Evolutionary conservation across 2,888 invertebrate species (phyloP), one percentile per base, ranked within the genome.

Genomic region (Poecilus cupreus): DNA sequence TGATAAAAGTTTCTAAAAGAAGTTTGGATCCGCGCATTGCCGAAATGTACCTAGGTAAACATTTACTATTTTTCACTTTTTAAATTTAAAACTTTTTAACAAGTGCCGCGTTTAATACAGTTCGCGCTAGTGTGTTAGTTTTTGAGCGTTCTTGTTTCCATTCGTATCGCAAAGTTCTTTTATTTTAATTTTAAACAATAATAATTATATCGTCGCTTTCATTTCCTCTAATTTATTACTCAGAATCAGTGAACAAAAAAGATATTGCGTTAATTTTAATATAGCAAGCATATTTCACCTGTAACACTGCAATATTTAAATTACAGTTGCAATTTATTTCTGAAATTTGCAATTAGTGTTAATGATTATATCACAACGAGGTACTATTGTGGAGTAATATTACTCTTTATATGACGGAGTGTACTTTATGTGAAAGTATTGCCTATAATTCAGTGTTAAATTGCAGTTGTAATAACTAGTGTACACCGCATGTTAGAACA

Each of bases 1-100:
- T 78, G 64, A 68, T 68, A 78, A 78, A 77, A 68, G 64, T 78
- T 78, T 43, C 18, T n/a, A 18, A 39, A 43, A 46, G 26, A 37
- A 68, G 22, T n/a, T 72, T 46, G 72, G 72, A 72, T 46, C 22
- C 78, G 68, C 78, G 78, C 46, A 46, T n/a, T 22, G 20, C 37
- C 46, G 64, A 68, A 26, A 78, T 78, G 78, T 78, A 78, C 43
- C 46, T 78, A 78, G 78, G 78, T 78, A 78, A 78, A 64, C 13
- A n/a, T 22, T 54, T 18, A 54, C 20, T 54, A 11, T 68, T 37
- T 37, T 68, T 37, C 13, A 26, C 18, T 18, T 68, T 68, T 68
- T 13, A 68, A 68, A 16, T 68, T 68, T 32, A 18, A 37, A 16
- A 37, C 18, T 68, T 68, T 26, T 60, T 24, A 60, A 22, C 32